Percentiles rank a stretch among this genome's conserved stretches.
Conservation (phyloP, 2,888 invertebrate species). For the Hecatera dysodea region DNA sequence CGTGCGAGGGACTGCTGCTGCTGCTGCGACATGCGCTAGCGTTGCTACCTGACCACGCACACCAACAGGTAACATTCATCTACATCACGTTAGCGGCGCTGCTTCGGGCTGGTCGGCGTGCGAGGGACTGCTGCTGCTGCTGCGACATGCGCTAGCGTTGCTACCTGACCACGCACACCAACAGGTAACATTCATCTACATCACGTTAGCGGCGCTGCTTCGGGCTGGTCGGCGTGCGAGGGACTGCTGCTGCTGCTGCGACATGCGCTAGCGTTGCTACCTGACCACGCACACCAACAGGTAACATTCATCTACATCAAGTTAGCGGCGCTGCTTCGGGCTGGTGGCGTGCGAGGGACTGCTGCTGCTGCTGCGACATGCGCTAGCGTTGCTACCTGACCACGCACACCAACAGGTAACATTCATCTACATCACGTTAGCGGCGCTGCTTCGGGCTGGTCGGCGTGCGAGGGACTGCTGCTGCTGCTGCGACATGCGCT, state of each 20-base stretch:
- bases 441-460: conserved; percentile 90
- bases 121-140: conserved; percentile 92
- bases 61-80: conserved; percentile 76
- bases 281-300: conserved; percentile 91
- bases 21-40: conserved; percentile 93
- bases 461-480: conserved; percentile 92
- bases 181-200: conserved; percentile 69
- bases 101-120: conserved; percentile 89
- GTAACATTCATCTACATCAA: conserved; percentile 62
- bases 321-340: no score
- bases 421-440: no score
- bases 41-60: conserved; percentile 92
- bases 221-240: conserved; percentile 90
- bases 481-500: conserved; percentile 93
- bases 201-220: no score
- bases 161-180: conserved; percentile 92
- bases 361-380: conserved; percentile 92
- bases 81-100: no score
- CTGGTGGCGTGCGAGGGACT: conserved; percentile 92
- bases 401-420: conserved; percentile 87
- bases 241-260: conserved; percentile 93
- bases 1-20: conserved; percentile 92
- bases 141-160: conserved; percentile 92
- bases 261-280: conserved; percentile 92
- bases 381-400: conserved; percentile 93